Percentiles rank a stretch among this genome's conserved stretches.
Evolutionary conservation across 2,113 vertebrate genomes (phyloP).

Genomic region (Irena cyanogastra): DNA sequence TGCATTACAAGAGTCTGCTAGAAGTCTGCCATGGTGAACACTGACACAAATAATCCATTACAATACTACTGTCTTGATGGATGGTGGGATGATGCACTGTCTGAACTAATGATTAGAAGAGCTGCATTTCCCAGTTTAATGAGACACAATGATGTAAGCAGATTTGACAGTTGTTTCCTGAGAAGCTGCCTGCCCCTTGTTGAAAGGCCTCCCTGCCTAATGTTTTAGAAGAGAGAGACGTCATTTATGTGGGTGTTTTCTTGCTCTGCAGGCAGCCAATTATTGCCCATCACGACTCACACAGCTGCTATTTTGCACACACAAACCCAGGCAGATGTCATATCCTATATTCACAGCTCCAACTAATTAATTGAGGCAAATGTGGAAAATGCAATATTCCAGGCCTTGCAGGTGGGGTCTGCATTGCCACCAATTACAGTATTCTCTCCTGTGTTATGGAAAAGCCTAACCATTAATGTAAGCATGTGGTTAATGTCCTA

Average conservation of each 20-base stretch:
- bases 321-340: constrained; percentile 1
- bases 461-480: background rate
- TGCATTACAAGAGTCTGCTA: background rate
- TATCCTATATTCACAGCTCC: constrained; percentile 12
- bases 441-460: background rate
- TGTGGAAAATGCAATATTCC: background rate
- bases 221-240: background rate
- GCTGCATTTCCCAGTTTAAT: constrained; percentile 20
- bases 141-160: constrained; percentile 28
- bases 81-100: background rate
- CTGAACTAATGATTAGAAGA: constrained; percentile 43
- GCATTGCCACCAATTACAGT: background rate
- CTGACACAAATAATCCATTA: background rate
- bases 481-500: background rate
- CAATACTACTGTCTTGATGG: background rate
- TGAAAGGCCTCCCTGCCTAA: constrained; percentile 21
- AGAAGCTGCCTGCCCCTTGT: background rate
- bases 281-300: constrained; percentile 28
- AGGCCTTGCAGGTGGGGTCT: background rate
- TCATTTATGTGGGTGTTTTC: constrained; percentile 29
- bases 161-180: constrained; percentile 29
- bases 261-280: constrained; percentile 53
- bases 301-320: constrained; percentile 27
- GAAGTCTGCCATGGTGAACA: background rate
- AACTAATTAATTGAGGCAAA: background rate